Base-by-base conservation (phyloP, 1,140 invertebrate species). In the Plectrocnemia conspersa region DNA sequence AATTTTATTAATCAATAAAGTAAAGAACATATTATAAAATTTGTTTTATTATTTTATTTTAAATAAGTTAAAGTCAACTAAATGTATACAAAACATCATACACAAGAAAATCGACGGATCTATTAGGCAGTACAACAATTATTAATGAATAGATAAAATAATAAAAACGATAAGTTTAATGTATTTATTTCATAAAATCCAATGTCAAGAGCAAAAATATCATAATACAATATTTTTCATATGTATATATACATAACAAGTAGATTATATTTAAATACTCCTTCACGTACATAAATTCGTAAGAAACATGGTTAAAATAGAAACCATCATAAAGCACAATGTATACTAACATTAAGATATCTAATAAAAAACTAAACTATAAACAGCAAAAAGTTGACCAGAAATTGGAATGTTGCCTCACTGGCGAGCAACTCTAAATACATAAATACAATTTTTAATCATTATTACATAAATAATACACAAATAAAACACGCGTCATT, bases 401-500 rank as follows among this genome's bases (percentile, higher is more conserved):
- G 32, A 60, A 56, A 60, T 60, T 56, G 54, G 58, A 60, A 56
- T 60, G 58, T 56, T 54, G 53, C 58, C 53, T 59, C 35, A 36
- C 41, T 55, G 58, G 47, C 45, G 36, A 49, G 36, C 57, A 54
- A 54, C 57, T 59, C 35, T 40, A 16, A 29, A 53, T 45, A 58
- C 23, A 53, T 35, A 48, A 56, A 27, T 33, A 44, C 29, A 56
- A 38, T n/a, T n/a, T n/a, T n/a, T n/a, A n/a, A n/a, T n/a, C n/a
- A n/a, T n/a, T n/a, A n/a, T n/a, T n/a, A n/a, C n/a, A n/a, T n/a
- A n/a, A n/a, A n/a, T 50, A 33, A 56, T 35, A 48, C 27, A 27
- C 13, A 24, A 52, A 36, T 25, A 45, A 49, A 45, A 54, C 36
- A 18, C 29, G 40, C 44, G 32, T 35, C 50, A 54, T 33, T 24